These are phyloP conservation scores for Cordilura impudica DNA, from an alignment of 2,888 invertebrate species.

Conservation along the genomic window DNA sequence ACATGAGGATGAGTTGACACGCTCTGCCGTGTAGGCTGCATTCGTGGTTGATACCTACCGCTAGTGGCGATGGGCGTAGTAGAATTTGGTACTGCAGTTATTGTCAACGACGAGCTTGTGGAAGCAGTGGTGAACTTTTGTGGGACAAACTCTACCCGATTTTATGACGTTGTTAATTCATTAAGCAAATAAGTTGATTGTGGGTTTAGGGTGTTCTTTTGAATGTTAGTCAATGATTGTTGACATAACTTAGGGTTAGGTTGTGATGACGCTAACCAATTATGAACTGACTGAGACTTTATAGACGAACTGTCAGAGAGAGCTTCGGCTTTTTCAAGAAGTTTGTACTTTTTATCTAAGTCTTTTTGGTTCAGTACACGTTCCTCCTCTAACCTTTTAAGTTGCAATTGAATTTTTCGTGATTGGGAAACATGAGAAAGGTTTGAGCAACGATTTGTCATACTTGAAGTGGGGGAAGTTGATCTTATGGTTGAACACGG, in stretches of 20 bases:
- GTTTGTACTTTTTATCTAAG: conserved; percentile 28
- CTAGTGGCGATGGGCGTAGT: neutral
- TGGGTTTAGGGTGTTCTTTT: neutral
- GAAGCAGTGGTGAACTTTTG: neutral
- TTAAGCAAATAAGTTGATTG: neutral
- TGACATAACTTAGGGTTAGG: no score
- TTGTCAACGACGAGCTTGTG: neutral
- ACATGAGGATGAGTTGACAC: neutral
- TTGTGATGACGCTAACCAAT: conserved; percentile 19
- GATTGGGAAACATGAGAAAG: conserved; percentile 17
- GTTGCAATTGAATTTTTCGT: conserved; percentile 2
- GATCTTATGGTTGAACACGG: neutral
- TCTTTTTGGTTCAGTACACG: conserved; percentile 5
- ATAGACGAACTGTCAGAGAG: conserved; percentile 4
- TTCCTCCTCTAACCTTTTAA: conserved; percentile 24
- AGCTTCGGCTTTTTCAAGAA: conserved; percentile 28
- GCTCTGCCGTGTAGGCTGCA: neutral
- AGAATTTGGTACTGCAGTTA: conserved; percentile 20
- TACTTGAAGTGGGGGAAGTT: neutral
- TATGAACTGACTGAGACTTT: conserved; percentile 17
- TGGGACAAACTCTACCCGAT: neutral
- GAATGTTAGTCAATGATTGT: neutral
- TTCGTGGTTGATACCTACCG: conserved; percentile 3
- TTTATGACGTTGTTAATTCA: neutral
- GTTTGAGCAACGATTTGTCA: neutral